Conservation (phyloP, 1,140 invertebrate species). For the Zaprionus nigranus region DNA sequence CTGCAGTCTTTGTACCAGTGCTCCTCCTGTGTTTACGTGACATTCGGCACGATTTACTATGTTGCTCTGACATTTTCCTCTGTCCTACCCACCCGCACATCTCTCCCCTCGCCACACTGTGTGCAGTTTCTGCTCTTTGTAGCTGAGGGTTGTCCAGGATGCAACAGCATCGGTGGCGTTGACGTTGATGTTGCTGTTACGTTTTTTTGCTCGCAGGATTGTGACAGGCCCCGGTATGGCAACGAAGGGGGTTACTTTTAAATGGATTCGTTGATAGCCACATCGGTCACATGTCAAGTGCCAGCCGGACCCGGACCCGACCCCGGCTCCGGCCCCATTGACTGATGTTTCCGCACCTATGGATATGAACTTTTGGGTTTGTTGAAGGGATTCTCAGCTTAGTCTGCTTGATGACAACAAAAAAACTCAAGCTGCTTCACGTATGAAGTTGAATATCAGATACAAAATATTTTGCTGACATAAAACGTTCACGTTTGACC, state of each 20-base stretch:
- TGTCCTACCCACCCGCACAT: not conserved
- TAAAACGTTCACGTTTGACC: slow-evolving; percentile 3
- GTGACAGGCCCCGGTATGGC: not conserved
- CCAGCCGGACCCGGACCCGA: slow-evolving; percentile 20
- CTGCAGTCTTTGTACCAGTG: slow-evolving; percentile 24
- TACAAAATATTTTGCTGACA: slow-evolving; percentile 1
- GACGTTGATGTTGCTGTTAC: not conserved
- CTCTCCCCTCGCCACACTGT: not conserved
- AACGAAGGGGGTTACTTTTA: slow-evolving; percentile 46
- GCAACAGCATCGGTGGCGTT: slow-evolving; percentile 27
- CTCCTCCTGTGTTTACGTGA: slow-evolving; percentile 63
- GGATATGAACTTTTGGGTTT: slow-evolving; percentile 11
- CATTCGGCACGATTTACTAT: slow-evolving; percentile 69
- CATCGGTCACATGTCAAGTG: slow-evolving; percentile 78
- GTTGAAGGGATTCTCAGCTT: slow-evolving; percentile 6
- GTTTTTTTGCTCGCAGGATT: slow-evolving; percentile 26
- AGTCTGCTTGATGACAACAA: not conserved
- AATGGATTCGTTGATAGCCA: slow-evolving; percentile 73
- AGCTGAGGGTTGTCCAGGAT: slow-evolving; percentile 14
- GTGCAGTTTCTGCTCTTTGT: slow-evolving; percentile 17
- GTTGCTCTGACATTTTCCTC: slow-evolving; percentile 49
- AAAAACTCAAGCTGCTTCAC: not conserved
- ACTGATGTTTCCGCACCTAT: slow-evolving; percentile 45
- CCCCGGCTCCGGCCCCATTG: slow-evolving; percentile 47
- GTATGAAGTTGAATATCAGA: not conserved